A percentile compares a stretch with the other conserved stretches of the same genome.
Evolutionary conservation across 2,113 vertebrate genomes (phyloP).

Genomic region (Brachyhypopomus gauderio): DNA sequence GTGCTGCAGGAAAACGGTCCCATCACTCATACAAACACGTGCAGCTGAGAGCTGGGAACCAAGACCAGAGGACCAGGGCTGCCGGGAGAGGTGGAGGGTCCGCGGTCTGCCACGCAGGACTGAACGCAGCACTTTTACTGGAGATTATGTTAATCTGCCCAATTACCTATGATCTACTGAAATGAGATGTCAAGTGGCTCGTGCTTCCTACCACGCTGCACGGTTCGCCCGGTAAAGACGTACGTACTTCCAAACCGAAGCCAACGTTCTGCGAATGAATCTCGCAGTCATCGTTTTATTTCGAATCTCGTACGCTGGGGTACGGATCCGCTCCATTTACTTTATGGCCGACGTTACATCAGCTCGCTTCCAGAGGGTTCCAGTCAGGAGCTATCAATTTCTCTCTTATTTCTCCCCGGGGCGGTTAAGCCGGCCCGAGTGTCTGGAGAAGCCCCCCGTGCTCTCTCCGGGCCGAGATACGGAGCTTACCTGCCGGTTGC

Average conservation of each 20-base stretch:
- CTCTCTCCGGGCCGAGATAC: not conserved
- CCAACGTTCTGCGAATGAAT: not conserved
- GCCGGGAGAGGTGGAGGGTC: no score
- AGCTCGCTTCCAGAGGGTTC: no score
- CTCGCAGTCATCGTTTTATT: not conserved
- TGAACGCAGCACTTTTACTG: no score
- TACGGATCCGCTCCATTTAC: not conserved
- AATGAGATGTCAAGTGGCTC: no score
- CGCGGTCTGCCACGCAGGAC: no score
- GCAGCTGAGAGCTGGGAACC: conserved; percentile 1
- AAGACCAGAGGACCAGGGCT: conserved; percentile 27
- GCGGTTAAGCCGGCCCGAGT: not conserved
- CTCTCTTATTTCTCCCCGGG: no score
- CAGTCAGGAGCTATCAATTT: no score
- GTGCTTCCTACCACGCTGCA: not conserved
- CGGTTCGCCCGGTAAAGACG: conserved; percentile 28
- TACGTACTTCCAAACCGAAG: not conserved
- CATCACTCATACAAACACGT: conserved; percentile 58
- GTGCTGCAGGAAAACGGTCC: conserved; percentile 55
- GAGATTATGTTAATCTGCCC: no score
- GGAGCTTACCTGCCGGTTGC: conserved; percentile 80
- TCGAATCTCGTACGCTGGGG: not conserved
- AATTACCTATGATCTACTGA: no score
- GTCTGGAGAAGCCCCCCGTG: not conserved
- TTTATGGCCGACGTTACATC: no score